Evolutionary conservation across 2,888 invertebrate genomes (phyloP).

Genomic region (Bedellia somnulentella): DNA sequence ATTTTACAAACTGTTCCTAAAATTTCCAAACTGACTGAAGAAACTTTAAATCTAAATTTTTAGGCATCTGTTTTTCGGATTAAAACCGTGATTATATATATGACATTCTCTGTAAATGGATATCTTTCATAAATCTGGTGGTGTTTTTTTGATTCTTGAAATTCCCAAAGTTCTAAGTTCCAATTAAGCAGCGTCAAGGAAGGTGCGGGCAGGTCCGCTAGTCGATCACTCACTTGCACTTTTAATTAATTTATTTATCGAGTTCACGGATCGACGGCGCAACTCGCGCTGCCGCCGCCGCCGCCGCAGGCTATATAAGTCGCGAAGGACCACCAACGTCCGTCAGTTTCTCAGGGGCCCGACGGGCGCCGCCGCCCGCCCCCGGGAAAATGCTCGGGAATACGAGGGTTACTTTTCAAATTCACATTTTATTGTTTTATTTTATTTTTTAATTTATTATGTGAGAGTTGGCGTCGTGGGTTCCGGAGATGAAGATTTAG

Average conservation of each 20-base stretch:
- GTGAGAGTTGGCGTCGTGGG: conserved; percentile 2
- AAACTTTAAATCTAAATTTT: too few relatives aligned
- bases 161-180: too few relatives aligned
- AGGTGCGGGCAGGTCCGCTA: conserved; percentile 25
- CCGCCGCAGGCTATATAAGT: conserved; percentile 36
- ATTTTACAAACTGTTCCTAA: too few relatives aligned
- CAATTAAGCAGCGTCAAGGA: not conserved
- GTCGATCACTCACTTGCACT: conserved; percentile 60
- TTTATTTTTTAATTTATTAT: not conserved
- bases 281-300: conserved; percentile 49
- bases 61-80: too few relatives aligned
- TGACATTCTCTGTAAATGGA: too few relatives aligned
- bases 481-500: too few relatives aligned
- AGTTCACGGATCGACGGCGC: conserved; percentile 57
- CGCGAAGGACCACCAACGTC: conserved; percentile 32
- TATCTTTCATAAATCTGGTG: too few relatives aligned
- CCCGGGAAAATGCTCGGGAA: conserved; percentile 32
- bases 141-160: too few relatives aligned
- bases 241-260: conserved; percentile 64
- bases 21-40: too few relatives aligned
- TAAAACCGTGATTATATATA: too few relatives aligned
- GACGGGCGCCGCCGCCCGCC: conserved; percentile 32
- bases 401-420: conserved; percentile 34
- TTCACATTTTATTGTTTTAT: conserved; percentile 15
- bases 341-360: conserved; percentile 52